Conservation (phyloP, 2,888 invertebrate species). For the Petrolisthes manimaculis region DNA sequence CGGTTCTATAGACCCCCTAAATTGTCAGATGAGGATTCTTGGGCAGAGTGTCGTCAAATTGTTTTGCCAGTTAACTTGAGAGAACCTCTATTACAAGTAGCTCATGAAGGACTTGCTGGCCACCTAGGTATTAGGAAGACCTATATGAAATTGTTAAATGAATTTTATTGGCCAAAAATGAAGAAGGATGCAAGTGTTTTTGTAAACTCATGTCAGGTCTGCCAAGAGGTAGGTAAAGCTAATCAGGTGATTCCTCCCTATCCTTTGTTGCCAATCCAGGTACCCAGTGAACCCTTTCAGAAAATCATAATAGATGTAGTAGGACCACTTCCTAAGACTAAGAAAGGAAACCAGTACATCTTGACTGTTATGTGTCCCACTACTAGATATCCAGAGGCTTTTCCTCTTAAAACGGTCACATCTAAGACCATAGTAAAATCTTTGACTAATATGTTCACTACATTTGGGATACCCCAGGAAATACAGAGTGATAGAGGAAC, state of each 20-base stretch:
- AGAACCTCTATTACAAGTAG: not conserved
- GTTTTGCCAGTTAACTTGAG: not conserved
- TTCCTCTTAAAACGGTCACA: not conserved
- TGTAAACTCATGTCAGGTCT: too few relatives aligned
- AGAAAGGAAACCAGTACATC: conserved; percentile 17
- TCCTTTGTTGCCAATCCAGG: too few relatives aligned
- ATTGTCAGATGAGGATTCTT: not conserved
- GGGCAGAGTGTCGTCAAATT: not conserved
- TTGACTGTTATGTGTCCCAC: conserved; percentile 14
- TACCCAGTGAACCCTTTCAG: too few relatives aligned
- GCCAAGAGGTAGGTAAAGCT: too few relatives aligned
- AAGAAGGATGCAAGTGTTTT: too few relatives aligned
- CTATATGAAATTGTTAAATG: not conserved
- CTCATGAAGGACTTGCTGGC: not conserved
- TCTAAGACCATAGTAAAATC: conserved; percentile 2
- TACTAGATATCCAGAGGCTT: not conserved
- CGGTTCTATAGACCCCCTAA: not conserved
- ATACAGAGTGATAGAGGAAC: conserved; percentile 23
- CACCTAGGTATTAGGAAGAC: conserved; percentile 1
- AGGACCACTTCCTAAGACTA: not conserved
- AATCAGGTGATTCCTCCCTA: too few relatives aligned
- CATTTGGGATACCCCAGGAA: conserved; percentile 1
- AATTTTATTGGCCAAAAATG: not conserved
- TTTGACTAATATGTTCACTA: conserved; percentile 5
- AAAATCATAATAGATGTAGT: too few relatives aligned